Conservation (phyloP, 64 coral and sea anemone genomes). For the Montipora efflorescens region DNA sequence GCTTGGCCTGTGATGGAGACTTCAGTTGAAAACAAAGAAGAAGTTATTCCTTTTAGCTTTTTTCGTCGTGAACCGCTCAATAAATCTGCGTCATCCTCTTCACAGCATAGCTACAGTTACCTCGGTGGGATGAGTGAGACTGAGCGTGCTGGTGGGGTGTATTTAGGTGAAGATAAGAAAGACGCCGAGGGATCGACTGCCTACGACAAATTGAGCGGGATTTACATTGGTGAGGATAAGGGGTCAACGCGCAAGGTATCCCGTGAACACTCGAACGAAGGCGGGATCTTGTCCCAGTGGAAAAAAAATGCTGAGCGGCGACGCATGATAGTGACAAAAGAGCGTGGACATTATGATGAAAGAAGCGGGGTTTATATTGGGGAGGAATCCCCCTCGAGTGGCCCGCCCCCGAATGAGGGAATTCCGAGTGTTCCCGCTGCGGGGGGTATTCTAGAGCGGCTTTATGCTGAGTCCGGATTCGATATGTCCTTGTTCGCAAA, state of each 20-base stretch:
- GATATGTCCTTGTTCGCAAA: background rate
- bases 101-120: background rate
- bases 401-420: slow-evolving; percentile 11
- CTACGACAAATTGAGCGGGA: slow-evolving; percentile 89
- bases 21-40: slow-evolving; percentile 70
- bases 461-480: slow-evolving; percentile 66
- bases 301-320: slow-evolving; percentile 82
- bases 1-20: slow-evolving; percentile 91
- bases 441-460: slow-evolving; percentile 80
- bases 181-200: slow-evolving; percentile 75
- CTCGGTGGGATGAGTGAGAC: slow-evolving; percentile 61
- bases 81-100: background rate
- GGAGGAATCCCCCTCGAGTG: slow-evolving; percentile 68
- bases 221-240: slow-evolving; percentile 85
- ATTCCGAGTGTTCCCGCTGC: slow-evolving; percentile 19
- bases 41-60: slow-evolving; percentile 59
- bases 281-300: slow-evolving; percentile 85
- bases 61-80: slow-evolving; percentile 15
- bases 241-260: background rate
- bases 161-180: slow-evolving; percentile 84
- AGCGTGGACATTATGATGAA: slow-evolving; percentile 90
- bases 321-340: slow-evolving; percentile 78
- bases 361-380: slow-evolving; percentile 95
- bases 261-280: slow-evolving; percentile 15
- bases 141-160: slow-evolving; percentile 59